phyloP scores from a whole-genome alignment of 2,113 vertebrate species.

The Columba livia region DNA sequence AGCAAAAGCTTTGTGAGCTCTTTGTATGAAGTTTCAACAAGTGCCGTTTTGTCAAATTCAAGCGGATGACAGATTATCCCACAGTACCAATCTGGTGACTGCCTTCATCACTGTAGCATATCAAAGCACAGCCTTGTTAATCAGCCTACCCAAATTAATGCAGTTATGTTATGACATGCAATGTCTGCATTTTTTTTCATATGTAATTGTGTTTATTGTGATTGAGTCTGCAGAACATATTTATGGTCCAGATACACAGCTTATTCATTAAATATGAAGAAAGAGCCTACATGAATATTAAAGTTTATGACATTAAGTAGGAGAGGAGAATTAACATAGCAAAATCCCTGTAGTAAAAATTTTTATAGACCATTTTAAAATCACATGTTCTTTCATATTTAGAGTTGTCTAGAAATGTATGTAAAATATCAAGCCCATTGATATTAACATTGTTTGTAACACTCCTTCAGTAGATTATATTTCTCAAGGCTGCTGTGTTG shows the following conservation, averaged over 20 bases:
- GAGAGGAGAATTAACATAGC: constrained; percentile 2
- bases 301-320: constrained; percentile 42
- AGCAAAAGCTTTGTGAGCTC: neutral
- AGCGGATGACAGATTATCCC: neutral
- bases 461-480: neutral
- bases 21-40: neutral
- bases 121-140: constrained; percentile 42
- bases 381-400: neutral
- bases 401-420: neutral
- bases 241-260: constrained; percentile 27
- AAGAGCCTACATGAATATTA: constrained; percentile 20
- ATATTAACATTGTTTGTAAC: neutral
- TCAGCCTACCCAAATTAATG: constrained; percentile 53
- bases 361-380: constrained; percentile 36
- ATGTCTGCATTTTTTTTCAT: constrained; percentile 2
- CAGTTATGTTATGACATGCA: constrained; percentile 2
- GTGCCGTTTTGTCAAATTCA: neutral
- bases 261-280: constrained; percentile 31
- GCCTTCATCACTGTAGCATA: neutral
- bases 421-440: neutral
- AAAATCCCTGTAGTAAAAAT: neutral
- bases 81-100: neutral
- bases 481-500: neutral
- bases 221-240: constrained; percentile 3
- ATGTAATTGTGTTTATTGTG: constrained; percentile 7